Base-by-base conservation (phyloP, 2,888 invertebrate genomes). In the Orthosia cruda region DNA sequence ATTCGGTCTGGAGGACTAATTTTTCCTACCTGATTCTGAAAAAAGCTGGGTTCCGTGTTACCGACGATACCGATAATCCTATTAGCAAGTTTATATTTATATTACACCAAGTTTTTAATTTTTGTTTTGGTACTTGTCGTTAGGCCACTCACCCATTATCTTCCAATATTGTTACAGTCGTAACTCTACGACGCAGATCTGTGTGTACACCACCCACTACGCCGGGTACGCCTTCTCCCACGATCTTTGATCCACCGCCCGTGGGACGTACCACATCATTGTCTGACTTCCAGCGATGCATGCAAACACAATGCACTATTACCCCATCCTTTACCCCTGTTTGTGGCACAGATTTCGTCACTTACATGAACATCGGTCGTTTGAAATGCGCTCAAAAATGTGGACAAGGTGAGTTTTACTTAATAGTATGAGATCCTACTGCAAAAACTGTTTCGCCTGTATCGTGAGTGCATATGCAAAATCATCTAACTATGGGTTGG, bases 291-390 rank as follows among this genome's bases (percentile, higher is more conserved):
- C 77, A 78, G n/a, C 62, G 23, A 15, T 91, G 92, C 62, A 86
- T 90, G 55, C n/a, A n/a, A n/a, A 73, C 68, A 7, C 71, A 62
- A 18, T 97, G 97, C 77, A 89, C 89, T 0, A 91, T 92, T 50
- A 94, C 95, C 0, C 66, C 91, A 0, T 91, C 94, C 77, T 95
- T 94, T 79, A 95, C 93, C 78, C 97, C 97, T 4, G 94, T 97
- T 5, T 97, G 97, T 80, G 97, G 96, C 4, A 89, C 93, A 20
- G 92, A 97, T 77, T 85, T 91, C 3, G 82, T 93, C 2, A 95
- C 94, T 2, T 97, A 97, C 78, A 85, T 82, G 54, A 97, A 97
- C 76, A 91, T 90, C 12, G 93, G 93, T 26, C 89, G 93, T 26
- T 84, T 97, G 58, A 86, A 88, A 18, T 97, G 97, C 83, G 96